Evolutionary conservation across 2,797 vertebrate species (phyloP).

Genomic region (Falco naumanni): DNA sequence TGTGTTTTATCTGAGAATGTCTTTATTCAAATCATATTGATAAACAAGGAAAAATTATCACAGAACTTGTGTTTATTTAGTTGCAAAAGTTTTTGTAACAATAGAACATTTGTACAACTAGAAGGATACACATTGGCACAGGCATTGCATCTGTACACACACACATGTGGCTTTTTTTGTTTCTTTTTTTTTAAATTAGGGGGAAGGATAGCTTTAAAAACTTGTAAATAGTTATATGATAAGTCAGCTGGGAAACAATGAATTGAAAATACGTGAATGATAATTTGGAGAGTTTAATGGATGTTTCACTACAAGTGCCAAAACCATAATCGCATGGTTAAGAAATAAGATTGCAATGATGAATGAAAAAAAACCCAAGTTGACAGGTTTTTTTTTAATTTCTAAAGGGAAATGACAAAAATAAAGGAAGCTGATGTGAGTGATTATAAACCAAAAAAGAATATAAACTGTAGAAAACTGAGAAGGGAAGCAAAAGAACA

Average conservation of each 20-base stretch:
- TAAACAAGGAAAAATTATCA: background rate
- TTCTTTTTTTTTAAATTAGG: background rate
- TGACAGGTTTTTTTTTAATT: background rate
- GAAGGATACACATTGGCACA: background rate
- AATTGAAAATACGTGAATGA: background rate
- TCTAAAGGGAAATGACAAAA: background rate
- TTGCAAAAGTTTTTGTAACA: background rate
- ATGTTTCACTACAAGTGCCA: background rate
- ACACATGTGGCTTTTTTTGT: background rate
- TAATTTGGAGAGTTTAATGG: background rate
- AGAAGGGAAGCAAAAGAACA: background rate
- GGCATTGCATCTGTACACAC: background rate
- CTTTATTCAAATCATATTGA: background rate
- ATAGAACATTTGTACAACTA: background rate
- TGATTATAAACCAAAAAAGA: background rate
- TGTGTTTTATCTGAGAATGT: background rate
- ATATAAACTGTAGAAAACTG: background rate
- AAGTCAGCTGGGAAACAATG: background rate
- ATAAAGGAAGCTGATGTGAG: background rate
- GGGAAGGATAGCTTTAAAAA: background rate
- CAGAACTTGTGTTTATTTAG: background rate
- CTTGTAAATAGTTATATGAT: background rate
- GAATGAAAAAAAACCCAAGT: rapidly evolving
- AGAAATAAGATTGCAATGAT: background rate
- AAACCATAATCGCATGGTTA: background rate